Base-by-base conservation (phyloP, 2,797 vertebrate species). In the Spondyliosoma cantharus region DNA sequence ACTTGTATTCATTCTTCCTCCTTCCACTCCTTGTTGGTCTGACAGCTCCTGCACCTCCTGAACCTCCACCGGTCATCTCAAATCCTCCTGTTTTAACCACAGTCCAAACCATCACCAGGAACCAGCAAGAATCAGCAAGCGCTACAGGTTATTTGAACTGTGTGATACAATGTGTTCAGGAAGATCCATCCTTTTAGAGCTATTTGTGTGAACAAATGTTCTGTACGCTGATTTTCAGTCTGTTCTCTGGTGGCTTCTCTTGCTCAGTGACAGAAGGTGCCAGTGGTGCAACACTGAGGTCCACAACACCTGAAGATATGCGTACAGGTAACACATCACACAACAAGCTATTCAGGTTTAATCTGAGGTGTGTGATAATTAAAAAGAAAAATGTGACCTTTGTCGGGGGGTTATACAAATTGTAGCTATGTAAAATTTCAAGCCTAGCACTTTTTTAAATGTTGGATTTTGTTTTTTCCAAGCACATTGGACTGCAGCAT, bases 191-290 rank as follows among this genome's bases (percentile, higher is more conserved):
- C 13, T 48, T 48, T 52, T 52, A 52, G 19, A 65, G 20, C 20
- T 43, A 22, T 16, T 22, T 5, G 11, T 24, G 49, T 66, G 22
- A 53, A 67, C 7, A 53, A 11, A 53, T 17, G 1, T 67, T 13
- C 12, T 37, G 1, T 67, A 14, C 7, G 25, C 4, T 66, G 27
- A 65, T n/a, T 22, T 32, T 49, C 37, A 22, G 17, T 19, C 20
- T 66, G 6, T 37, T 67, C 22, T 54, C 42, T 48, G 67, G 17
- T 61, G 58, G n/a, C 43, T 56, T 45, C 4, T 32, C 32, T 65
- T 4, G 3, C 4, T 56, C 20, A 37, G 43, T 37, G 50, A 32
- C 71, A 74, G 9, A 17, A 60, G 32, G 43, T 4, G 24, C 17
- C 50, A 64, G 15, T 6, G 8, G 16, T 48, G 15, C n/a, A 50